Percentiles rank a stretch among this genome's conserved stretches.
Conservation (phyloP, 37 sponge, comb jelly and placozoan species). For the Hexactinellida sp. region DNA sequence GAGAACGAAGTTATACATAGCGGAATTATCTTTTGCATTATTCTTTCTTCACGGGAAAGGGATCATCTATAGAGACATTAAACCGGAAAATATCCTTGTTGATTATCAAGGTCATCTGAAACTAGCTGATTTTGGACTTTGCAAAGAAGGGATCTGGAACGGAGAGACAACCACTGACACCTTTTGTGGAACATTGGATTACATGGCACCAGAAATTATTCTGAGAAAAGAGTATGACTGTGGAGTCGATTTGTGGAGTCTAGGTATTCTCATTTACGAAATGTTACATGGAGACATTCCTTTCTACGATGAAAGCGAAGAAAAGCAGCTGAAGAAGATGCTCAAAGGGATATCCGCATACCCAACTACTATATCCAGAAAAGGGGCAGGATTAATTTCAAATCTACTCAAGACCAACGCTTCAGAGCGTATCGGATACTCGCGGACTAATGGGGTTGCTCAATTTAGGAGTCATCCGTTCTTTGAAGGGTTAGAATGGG, state of each 20-base stretch:
- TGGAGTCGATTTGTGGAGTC: neutral
- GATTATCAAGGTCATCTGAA: conserved; percentile 5
- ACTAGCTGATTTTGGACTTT: neutral
- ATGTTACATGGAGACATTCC: conserved; percentile 12
- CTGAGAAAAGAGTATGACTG: neutral
- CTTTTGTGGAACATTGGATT: conserved; percentile 3
- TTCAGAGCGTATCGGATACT: neutral
- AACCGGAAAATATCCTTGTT: neutral
- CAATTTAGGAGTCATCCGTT: neutral
- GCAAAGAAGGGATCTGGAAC: conserved; percentile 7
- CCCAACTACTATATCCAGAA: neutral
- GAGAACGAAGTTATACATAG: neutral
- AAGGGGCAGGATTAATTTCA: neutral
- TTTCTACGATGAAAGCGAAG: neutral
- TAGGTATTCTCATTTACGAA: conserved; percentile 1
- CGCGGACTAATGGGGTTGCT: neutral
- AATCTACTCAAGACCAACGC: neutral
- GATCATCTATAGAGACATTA: neutral
- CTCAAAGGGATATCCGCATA: neutral
- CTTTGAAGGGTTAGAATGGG: neutral
- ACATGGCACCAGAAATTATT: neutral
- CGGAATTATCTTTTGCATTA: neutral
- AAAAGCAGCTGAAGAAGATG: neutral
- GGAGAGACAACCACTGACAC: conserved; percentile 12
- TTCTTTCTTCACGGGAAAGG: neutral